phyloP scores from a whole-genome alignment of 1,140 invertebrate genomes.

The Stegodyphus mimosarum region DNA sequence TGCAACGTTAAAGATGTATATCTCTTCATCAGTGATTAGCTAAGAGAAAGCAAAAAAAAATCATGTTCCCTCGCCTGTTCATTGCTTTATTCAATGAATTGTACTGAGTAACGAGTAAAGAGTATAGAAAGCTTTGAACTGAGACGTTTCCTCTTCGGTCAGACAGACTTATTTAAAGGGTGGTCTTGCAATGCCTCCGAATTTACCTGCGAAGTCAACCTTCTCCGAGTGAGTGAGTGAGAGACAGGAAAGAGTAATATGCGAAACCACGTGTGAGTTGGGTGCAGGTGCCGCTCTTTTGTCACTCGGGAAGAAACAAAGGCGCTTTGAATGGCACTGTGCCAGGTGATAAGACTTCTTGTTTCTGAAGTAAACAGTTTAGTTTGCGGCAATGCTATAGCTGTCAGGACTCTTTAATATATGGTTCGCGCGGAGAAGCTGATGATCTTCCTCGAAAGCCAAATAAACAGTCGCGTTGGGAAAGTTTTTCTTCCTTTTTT shows the following conservation, averaged over 20 bases:
- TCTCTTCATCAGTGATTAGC: no score
- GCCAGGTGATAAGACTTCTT: conserved; percentile 47
- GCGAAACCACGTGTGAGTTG: conserved; percentile 12
- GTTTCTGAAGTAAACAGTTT: conserved; percentile 49
- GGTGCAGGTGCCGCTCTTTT: conserved; percentile 42
- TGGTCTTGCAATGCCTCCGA: no score
- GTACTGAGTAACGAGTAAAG: no score
- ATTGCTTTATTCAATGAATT: no score
- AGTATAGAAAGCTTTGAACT: no score
- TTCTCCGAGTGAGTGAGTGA: no score
- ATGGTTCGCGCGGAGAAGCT: conserved; percentile 42
- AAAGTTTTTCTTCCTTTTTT: background rate
- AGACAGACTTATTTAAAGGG: no score
- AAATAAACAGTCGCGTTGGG: conserved; percentile 32
- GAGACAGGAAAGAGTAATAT: conserved; percentile 13
- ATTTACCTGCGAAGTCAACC: no score
- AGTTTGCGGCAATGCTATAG: conserved; percentile 46
- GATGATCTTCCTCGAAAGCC: conserved; percentile 27
- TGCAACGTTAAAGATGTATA: no score
- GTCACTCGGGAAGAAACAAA: conserved; percentile 43
- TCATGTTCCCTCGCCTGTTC: no score
- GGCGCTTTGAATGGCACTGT: conserved; percentile 42
- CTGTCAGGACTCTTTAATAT: conserved; percentile 51
- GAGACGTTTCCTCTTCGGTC: no score
- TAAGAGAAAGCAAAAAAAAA: no score